Conservation (phyloP, 2,113 vertebrate genomes). For the Prionailurus bengalensis region DNA sequence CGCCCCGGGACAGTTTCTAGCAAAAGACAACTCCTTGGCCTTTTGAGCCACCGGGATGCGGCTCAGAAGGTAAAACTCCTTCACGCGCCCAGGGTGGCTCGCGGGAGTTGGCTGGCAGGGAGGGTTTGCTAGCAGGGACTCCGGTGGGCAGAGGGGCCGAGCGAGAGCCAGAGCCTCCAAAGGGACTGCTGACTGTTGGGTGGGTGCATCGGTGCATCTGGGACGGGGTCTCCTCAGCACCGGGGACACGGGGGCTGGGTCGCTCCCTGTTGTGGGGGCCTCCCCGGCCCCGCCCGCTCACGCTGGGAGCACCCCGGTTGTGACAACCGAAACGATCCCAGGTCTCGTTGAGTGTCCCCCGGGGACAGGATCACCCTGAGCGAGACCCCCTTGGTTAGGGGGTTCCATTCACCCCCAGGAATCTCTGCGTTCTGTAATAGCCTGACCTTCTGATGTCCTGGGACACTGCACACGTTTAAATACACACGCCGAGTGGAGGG, state of each 20-base stretch:
- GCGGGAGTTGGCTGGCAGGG: too few species aligned
- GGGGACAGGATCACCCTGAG: background rate
- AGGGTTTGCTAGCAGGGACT: background rate
- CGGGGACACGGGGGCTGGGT: accelerated
- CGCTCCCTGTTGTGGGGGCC: background rate
- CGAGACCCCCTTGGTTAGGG: background rate
- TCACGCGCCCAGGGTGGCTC: accelerated
- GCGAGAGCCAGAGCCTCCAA: background rate
- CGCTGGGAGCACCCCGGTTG: background rate
- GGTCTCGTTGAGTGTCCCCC: background rate
- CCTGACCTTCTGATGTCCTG: too few species aligned
- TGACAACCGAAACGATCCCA: background rate
- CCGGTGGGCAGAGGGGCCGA: background rate
- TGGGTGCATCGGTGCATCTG: accelerated
- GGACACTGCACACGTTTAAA: background rate
- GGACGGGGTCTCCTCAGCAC: background rate
- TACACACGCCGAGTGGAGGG: too few species aligned
- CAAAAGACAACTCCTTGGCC: background rate
- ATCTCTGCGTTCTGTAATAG: background rate
- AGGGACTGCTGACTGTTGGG: background rate
- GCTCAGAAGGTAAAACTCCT: background rate
- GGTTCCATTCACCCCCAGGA: background rate
- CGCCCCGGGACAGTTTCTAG: background rate
- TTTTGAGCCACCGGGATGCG: background rate
- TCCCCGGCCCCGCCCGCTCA: background rate